Conservation (phyloP, 2,888 invertebrate species). For the Mythimna impura region DNA sequence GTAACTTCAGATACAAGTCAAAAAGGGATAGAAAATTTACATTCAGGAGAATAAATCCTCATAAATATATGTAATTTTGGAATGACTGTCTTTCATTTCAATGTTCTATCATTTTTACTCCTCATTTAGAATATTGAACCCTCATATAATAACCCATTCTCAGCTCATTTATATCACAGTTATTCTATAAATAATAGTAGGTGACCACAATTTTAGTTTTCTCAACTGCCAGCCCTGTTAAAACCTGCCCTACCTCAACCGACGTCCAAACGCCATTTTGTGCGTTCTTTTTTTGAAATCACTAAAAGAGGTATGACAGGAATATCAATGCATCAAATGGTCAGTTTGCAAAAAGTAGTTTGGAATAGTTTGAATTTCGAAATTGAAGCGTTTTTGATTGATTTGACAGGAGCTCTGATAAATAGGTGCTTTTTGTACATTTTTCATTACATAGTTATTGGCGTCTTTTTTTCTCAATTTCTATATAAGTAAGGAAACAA, state of each 20-base stretch:
- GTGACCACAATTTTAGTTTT: neutral
- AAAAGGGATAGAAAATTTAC: too few relatives aligned
- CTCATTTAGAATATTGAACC: neutral
- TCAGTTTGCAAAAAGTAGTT: slow-evolving; percentile 32
- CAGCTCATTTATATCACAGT: neutral
- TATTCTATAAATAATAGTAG: slow-evolving; percentile 4
- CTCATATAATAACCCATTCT: neutral
- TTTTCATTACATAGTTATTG: neutral
- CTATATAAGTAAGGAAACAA: too few relatives aligned
- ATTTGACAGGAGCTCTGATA: neutral
- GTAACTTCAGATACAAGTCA: too few relatives aligned
- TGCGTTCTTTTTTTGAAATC: slow-evolving; percentile 59
- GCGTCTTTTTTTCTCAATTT: neutral
- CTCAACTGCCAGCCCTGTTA: slow-evolving; percentile 25
- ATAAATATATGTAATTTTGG: too few relatives aligned
- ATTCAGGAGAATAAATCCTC: too few relatives aligned
- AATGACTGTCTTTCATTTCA: too few relatives aligned
- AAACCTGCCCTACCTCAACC: slow-evolving; percentile 82
- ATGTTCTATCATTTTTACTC: too few relatives aligned
- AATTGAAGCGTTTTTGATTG: slow-evolving; percentile 18
- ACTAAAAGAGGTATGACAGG: slow-evolving; percentile 56
- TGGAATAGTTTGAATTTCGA: slow-evolving; percentile 32
- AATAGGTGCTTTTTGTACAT: neutral
- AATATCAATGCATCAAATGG: slow-evolving; percentile 48
- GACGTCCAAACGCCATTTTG: slow-evolving; percentile 42